These are phyloP conservation scores for Platysteira castanea DNA, from an alignment of 2,113 vertebrate species.

Conservation along the genomic window DNA sequence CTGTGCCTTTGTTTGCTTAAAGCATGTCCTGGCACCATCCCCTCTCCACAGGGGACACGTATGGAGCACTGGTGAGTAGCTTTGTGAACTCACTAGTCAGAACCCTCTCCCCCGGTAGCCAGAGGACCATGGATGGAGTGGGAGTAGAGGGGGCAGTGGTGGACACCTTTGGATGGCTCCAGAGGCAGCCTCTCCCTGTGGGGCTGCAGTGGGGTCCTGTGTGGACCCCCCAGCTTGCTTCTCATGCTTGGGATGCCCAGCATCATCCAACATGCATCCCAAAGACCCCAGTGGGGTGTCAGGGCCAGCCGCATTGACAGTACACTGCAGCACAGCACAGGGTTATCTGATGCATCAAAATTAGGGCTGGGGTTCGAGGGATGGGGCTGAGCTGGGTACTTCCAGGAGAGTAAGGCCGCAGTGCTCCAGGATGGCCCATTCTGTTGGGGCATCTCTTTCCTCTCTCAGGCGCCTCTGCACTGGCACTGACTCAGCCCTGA, in stretches of 20 bases:
- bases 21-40: background rate
- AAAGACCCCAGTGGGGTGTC: background rate
- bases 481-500: background rate
- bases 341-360: background rate
- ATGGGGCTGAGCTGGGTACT: background rate
- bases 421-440: background rate
- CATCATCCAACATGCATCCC: rapidly evolving
- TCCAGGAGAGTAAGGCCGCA: background rate
- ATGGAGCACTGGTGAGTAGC: background rate
- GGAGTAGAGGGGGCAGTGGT: background rate
- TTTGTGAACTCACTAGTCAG: background rate
- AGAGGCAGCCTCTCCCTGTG: background rate
- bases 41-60: rapidly evolving
- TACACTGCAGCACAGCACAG: rapidly evolving
- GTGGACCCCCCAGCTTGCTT: rapidly evolving
- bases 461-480: rapidly evolving
- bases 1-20: background rate
- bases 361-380: background rate
- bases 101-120: background rate
- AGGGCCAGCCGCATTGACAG: background rate
- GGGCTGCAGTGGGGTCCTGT: rapidly evolving
- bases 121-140: background rate
- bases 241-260: background rate
- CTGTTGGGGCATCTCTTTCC: rapidly evolving
- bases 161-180: background rate